Base-by-base conservation (phyloP, 2,113 vertebrate genomes). In the Triplophysa siluroides region DNA sequence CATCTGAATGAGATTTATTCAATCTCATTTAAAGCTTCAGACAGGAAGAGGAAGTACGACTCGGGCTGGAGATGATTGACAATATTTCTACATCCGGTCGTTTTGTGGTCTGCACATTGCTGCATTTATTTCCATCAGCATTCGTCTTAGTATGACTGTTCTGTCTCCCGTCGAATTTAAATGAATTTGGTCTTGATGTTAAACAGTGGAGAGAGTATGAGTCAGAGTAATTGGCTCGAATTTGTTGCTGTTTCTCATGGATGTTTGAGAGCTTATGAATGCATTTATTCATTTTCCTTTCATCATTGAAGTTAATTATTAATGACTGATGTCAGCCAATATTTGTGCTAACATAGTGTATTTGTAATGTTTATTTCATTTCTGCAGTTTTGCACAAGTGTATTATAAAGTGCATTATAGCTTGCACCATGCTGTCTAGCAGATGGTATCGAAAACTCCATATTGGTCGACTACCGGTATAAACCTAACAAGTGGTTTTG, bases 81-180 rank as follows among this genome's bases (percentile, higher is more conserved):
- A 29, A 26, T 63, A 74, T 26, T 43, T n/a, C 2, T 18, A n/a
- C 16, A n/a, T 56, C 12, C 16, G 50, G 19, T 12, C 43, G 11
- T 45, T 50, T 23, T 75, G 21, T 58, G 19, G 65, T 14, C 61
- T 65, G 8, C 33, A 24, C 12, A 33, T 71, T 71, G 26, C 75
- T 65, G 67, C 66, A 19, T 64, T 54, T 56, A 63, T 76, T 81
- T 76, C 41, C 71, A 75, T 43, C 21, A 52, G 14, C 65, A 41
- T 43, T 61, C 64, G 52, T 52, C 60, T 41, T 19, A 3, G 69
- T 79, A 21, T 8, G 54, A 41, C 64, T 61, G 62, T 14, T 68
- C 38, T 60, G 56, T 60, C 63, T 75, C n/a, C 29, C 13, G 43
- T 19, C 33, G 14, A 23, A 24, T 6, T 38, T 43, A 11, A 67